A percentile compares a stretch with the other conserved stretches of the same genome.
Evolutionary conservation across 2,797 vertebrate genomes (phyloP).

Genomic region (Myotis pilosus): DNA sequence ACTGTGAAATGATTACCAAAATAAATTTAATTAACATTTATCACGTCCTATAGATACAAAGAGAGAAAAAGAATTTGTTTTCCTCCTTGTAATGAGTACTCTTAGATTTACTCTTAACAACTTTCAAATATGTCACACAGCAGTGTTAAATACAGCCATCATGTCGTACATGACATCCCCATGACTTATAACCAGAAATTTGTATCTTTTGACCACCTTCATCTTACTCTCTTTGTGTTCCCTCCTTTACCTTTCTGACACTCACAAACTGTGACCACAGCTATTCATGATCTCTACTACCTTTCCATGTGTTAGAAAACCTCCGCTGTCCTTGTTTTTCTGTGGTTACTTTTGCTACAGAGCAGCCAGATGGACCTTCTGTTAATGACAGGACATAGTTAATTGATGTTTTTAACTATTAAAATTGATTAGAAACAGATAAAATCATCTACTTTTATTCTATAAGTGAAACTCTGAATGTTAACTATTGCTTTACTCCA

Average conservation of each 20-base stretch:
- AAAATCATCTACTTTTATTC: constrained; percentile 57
- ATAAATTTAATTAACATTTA: not conserved
- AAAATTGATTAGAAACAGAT: constrained; percentile 35
- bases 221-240: not conserved
- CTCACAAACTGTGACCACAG: not conserved
- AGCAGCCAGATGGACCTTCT: constrained; percentile 58
- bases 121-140: not conserved
- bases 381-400: constrained; percentile 36
- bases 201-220: not conserved
- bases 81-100: not conserved
- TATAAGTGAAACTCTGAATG: constrained; percentile 10
- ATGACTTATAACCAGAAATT: not conserved
- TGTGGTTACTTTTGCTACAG: constrained; percentile 32
- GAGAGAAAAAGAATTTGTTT: not conserved
- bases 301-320: not conserved
- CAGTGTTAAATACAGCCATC: not conserved
- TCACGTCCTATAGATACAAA: not conserved
- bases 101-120: not conserved
- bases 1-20: not conserved
- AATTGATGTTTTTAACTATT: constrained; percentile 56
- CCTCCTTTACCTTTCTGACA: constrained; percentile 30
- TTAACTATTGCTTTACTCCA: not conserved
- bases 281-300: not conserved
- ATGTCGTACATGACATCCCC: not conserved
- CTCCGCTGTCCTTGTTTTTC: not conserved